A percentile compares a stretch with the other conserved stretches of the same genome.
phyloP scores from a whole-genome alignment of 1,140 invertebrate genomes.

The Maconellicoccus hirsutus region DNA sequence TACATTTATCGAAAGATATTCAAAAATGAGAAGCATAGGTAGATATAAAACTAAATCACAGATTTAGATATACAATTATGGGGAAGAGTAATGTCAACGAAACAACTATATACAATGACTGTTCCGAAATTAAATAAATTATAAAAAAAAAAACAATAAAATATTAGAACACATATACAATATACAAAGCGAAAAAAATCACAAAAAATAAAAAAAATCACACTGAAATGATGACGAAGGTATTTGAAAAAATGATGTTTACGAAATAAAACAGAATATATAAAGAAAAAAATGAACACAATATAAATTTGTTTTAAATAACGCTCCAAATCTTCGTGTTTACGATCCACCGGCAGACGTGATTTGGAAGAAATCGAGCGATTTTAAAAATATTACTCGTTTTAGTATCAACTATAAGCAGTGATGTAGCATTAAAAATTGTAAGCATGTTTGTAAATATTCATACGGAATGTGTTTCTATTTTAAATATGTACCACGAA shows the following conservation, averaged over 20 bases:
- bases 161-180: neutral
- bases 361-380: too few species aligned
- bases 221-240: neutral
- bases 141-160: neutral
- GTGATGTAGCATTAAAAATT: too few species aligned
- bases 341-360: too few species aligned
- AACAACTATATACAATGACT: neutral
- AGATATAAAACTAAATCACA: neutral
- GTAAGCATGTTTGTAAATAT: too few species aligned
- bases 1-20: neutral
- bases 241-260: neutral
- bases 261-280: neutral
- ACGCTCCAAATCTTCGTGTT: too few species aligned
- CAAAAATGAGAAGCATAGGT: neutral
- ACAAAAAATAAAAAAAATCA: neutral
- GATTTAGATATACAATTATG: neutral
- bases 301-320: too few species aligned
- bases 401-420: too few species aligned
- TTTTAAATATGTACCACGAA: too few species aligned
- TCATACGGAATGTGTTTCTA: too few species aligned
- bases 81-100: neutral
- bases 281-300: too few species aligned
- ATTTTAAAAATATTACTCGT: too few species aligned
- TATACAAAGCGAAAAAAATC: neutral
- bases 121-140: too few species aligned